Conservation (phyloP, 2,888 invertebrate species). For the Thecophora atra region DNA sequence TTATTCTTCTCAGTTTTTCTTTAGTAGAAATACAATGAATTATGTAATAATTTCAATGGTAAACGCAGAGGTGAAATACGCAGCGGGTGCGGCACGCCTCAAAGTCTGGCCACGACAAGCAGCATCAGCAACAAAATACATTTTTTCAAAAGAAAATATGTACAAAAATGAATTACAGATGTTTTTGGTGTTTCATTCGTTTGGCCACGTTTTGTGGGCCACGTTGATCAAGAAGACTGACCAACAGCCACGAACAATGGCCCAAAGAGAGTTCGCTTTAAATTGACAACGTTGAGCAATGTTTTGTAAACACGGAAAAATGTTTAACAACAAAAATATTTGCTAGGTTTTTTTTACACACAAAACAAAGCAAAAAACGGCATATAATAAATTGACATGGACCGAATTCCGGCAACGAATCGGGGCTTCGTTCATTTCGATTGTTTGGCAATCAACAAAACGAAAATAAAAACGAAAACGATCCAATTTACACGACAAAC, state of each 20-base stretch:
- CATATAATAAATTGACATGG: conserved; percentile 47
- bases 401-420: no score
- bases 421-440: conserved; percentile 38
- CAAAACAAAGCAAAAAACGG: conserved; percentile 17
- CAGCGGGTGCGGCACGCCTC: conserved; percentile 17
- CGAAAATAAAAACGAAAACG: conserved; percentile 12
- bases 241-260: conserved; percentile 45
- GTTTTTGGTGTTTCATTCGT: neutral
- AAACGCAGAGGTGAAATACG: no score
- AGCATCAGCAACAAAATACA: neutral
- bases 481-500: neutral
- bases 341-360: no score
- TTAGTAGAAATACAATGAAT: no score
- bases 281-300: conserved; percentile 52
- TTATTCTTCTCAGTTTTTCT: no score
- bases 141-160: no score
- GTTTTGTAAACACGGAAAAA: conserved; percentile 59
- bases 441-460: conserved; percentile 34
- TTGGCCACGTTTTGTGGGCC: neutral
- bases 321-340: no score
- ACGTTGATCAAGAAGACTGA: neutral
- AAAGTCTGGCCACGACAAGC: conserved; percentile 23
- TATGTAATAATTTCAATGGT: no score
- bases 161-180: no score
- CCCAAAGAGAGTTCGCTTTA: conserved; percentile 47